Conservation (phyloP, 1,140 invertebrate genomes). For the Campodea augens region DNA sequence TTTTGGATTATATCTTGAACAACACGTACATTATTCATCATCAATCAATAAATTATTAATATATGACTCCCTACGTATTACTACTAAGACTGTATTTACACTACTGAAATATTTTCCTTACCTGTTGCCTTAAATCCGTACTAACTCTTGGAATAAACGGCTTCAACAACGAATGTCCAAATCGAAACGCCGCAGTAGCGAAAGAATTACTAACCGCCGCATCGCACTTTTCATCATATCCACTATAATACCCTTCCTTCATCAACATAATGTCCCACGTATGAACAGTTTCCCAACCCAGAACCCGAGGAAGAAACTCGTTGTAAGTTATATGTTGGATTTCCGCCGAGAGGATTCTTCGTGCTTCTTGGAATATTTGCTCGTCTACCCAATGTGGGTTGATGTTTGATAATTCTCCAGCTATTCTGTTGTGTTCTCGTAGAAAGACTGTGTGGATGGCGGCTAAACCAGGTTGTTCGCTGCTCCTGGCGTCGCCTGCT, state of each 20-base stretch:
- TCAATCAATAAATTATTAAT: no score
- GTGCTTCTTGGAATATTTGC: constrained; percentile 27
- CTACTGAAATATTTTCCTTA: background rate
- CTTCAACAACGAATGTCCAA: constrained; percentile 42
- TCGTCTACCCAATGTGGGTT: constrained; percentile 40
- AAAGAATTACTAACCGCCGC: constrained; percentile 43
- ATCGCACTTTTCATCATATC: constrained; percentile 37
- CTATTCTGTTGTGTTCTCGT: constrained; percentile 35
- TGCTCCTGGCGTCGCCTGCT: constrained; percentile 37
- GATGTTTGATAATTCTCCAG: constrained; percentile 24
- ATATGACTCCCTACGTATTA: constrained; percentile 17
- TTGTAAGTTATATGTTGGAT: constrained; percentile 42
- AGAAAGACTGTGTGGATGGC: constrained; percentile 39
- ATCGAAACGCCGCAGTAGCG: constrained; percentile 38
- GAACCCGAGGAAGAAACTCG: constrained; percentile 37
- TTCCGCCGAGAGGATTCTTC: constrained; percentile 35
- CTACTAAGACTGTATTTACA: background rate
- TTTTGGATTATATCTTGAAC: no score
- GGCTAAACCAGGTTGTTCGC: constrained; percentile 39
- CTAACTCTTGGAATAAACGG: constrained; percentile 36
- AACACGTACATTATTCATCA: no score
- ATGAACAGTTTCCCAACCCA: constrained; percentile 26
- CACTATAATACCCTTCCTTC: constrained; percentile 31
- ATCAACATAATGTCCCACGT: constrained; percentile 25
- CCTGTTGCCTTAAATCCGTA: constrained; percentile 22